Evolutionary conservation across 2,888 invertebrate genomes (phyloP), one percentile per base, ranked within the genome.

Genomic region (Agrilus cyanescens): DNA sequence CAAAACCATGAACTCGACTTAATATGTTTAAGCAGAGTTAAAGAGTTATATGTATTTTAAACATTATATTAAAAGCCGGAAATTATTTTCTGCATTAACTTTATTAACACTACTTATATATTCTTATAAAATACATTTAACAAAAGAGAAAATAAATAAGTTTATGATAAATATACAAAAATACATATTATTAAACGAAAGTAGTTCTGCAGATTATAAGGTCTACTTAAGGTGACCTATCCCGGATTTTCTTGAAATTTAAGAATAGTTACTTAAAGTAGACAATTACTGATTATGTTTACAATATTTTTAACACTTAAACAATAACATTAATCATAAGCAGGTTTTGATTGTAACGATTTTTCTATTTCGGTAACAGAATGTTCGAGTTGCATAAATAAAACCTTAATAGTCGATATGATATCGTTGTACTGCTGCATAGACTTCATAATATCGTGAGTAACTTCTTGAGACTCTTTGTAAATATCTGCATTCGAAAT

Each of bases 381-480:
- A 33, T 56, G 57, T 53, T 74, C 71, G 38, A 73, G 52, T 43
- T 65, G 60, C 38, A 67, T 65, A 44, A 73, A 65, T 13, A 69
- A 58, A 44, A 68, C 62, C 25, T 70, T 68, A 50, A 73, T 66
- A 30, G 65, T 67, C 37, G 53, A 61, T 36, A 70, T 65, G 32
- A 73, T 67, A 50, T 67, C 63, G 52, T 71, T 71, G 50, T 73
- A 73, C 40, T 69, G 61, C 18, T 67, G 61, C 44, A 73, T 57
- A 31, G 69, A 55, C 34, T 64, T 57, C 32, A 66, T 55, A 29
- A 70, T 66, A 44, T 65, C 61, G n/a, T 55, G 50, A 6, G 62
- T 66, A 4, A 69, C 53, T 32, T 50, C 51, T 47, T 64, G 60
- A 8, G 64, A 59, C 43, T 70, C 61, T 42, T 68, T 62, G 35